phyloP scores from a whole-genome alignment of 1,140 invertebrate species.

The Tetraneura akinire region DNA sequence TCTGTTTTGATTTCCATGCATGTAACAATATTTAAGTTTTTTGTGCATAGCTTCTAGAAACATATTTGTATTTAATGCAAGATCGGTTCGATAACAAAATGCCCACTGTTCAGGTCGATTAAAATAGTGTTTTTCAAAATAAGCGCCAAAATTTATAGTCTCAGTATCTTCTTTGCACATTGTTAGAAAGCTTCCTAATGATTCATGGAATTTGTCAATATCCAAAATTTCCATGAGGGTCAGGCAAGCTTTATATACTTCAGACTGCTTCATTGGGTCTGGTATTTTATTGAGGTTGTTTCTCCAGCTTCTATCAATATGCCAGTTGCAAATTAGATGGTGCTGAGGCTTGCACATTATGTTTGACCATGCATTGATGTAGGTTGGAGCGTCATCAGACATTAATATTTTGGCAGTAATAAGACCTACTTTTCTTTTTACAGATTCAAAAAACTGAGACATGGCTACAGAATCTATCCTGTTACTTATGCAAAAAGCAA shows the following conservation, averaged over 20 bases:
- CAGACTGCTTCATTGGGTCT: not conserved
- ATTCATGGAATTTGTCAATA: not conserved
- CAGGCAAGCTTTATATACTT: conserved; percentile 18
- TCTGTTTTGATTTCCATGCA: conserved; percentile 29
- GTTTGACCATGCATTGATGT: conserved; percentile 10
- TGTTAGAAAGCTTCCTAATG: conserved; percentile 19
- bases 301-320: conserved; percentile 35
- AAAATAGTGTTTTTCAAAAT: conserved; percentile 8
- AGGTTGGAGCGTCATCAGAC: conserved; percentile 36
- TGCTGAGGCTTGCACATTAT: conserved; percentile 11
- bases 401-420: conserved; percentile 36
- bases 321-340: conserved; percentile 38
- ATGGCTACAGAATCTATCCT: not conserved
- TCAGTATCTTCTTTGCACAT: conserved; percentile 20
- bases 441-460: conserved; percentile 3
- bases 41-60: conserved; percentile 39
- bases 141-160: conserved; percentile 16
- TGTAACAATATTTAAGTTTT: conserved; percentile 38
- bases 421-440: conserved; percentile 15
- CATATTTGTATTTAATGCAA: conserved; percentile 39
- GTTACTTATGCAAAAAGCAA: conserved; percentile 28
- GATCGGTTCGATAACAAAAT: conserved; percentile 34
- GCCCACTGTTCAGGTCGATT: conserved; percentile 45
- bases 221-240: conserved; percentile 3
- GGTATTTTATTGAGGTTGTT: conserved; percentile 23